phyloP scores from a whole-genome alignment of 2,888 invertebrate genomes.

The Hanleya hanleyi region DNA sequence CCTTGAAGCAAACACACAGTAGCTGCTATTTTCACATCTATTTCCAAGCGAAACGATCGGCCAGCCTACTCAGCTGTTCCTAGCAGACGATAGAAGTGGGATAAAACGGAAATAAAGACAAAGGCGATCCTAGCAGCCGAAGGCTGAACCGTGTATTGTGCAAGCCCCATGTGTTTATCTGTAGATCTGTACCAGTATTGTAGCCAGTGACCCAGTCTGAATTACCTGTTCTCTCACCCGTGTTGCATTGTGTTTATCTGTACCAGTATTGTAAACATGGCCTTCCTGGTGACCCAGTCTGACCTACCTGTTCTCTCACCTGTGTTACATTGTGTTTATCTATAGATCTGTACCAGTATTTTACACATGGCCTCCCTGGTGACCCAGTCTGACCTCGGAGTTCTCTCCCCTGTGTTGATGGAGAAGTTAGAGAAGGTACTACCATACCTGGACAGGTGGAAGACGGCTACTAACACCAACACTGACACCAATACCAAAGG shows the following conservation, averaged over 20 bases:
- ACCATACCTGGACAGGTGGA: not conserved
- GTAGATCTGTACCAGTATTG: slow-evolving; percentile 80
- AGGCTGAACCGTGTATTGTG: not conserved
- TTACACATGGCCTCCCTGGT: slow-evolving; percentile 82
- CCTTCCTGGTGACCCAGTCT: slow-evolving; percentile 77
- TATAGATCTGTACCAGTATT: slow-evolving; percentile 79
- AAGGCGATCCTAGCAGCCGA: no score
- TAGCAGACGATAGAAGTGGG: no score
- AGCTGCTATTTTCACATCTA: no score
- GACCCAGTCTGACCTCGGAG: slow-evolving; percentile 77
- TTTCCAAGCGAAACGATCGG: no score
- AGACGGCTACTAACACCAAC: no score
- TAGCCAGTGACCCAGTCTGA: slow-evolving; percentile 80
- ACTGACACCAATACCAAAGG: no score
- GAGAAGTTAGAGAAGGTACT: not conserved
- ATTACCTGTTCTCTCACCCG: slow-evolving; percentile 67
- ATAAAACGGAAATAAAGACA: no score
- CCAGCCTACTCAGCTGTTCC: no score
- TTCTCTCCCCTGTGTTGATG: slow-evolving; percentile 29
- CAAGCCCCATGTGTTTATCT: not conserved
- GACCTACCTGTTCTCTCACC: slow-evolving; percentile 76
- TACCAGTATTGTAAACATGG: slow-evolving; percentile 83
- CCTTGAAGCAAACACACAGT: no score
- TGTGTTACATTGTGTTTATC: slow-evolving; percentile 13
- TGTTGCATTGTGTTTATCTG: slow-evolving; percentile 73